phyloP scores from a whole-genome alignment of 2,797 vertebrate species.

The Australoheros facetus region DNA sequence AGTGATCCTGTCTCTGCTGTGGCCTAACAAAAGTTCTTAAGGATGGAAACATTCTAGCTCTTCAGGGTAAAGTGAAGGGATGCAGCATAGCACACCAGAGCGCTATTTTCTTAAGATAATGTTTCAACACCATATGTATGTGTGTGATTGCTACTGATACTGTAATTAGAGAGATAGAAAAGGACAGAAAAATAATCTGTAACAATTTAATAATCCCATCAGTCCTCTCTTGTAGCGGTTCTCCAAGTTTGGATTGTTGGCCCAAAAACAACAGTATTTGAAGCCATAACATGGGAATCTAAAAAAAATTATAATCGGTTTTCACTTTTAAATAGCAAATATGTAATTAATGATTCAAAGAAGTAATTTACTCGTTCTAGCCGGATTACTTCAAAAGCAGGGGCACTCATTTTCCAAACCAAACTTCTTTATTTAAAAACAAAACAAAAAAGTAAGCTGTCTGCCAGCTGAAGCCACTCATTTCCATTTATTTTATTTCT shows the following conservation, averaged over 20 bases:
- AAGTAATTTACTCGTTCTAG: not conserved
- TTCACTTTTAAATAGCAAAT: not conserved
- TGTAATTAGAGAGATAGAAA: not conserved
- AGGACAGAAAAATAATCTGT: not conserved
- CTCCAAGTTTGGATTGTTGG: not conserved
- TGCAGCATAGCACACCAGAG: not conserved
- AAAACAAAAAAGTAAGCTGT: not conserved
- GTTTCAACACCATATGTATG: not conserved
- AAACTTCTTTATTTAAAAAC: not conserved
- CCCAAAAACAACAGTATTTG: not conserved
- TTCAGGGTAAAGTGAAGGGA: not conserved
- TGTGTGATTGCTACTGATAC: not conserved
- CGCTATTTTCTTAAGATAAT: not conserved
- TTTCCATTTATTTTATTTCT: not conserved
- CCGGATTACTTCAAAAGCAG: not conserved
- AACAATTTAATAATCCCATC: not conserved
- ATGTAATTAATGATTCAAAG: not conserved
- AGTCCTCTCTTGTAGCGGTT: not conserved
- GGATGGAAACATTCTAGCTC: not conserved
- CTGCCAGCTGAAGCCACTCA: too few relatives aligned
- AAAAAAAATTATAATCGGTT: not conserved
- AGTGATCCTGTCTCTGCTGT: slow-evolving; percentile 43
- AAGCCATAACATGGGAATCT: not conserved
- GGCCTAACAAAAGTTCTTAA: not conserved
- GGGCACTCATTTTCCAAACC: not conserved